Evolutionary conservation across 2,888 invertebrate species (phyloP), one percentile per base, ranked within the genome.

Genomic region (Boloria euphrosyne): DNA sequence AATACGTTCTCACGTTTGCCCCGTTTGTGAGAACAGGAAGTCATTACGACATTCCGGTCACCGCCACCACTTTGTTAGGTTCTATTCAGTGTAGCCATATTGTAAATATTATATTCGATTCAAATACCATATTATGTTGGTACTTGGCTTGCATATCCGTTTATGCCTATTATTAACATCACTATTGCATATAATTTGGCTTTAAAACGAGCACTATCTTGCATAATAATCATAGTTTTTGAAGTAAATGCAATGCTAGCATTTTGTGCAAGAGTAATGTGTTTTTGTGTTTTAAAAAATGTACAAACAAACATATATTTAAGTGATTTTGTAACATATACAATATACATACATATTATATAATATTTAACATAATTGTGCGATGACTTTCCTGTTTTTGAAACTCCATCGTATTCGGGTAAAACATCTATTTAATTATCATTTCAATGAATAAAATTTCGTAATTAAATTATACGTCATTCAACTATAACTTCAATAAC

Each of bases 11-110:
- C 46, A 50, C 50, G 50, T 51, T 58, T 60, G 22, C 38, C 43
- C 22, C 51, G 60, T 46, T 58, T 58, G 62, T 49, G 67, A 69
- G 68, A 44, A 62, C 73, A 71, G 72, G 72, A 73, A 72, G 62
- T 52, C 58, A 69, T 71, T 73, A 71, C 22, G 27, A 61, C 51
- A 62, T 71, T 68, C 67, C 65, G 62, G 67, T 62, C 50, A 61
- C 51, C 13, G 44, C 59, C 66, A 71, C 54, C 52, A 65, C 63
- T 62, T 43, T 38, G 50, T 57, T 7, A 27, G 13, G 60, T 46
- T 51, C 27, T 44, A 51, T 18, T 57, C 54, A 44, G 50, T 47
- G 17, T 38, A 10, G 38, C 13, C 49, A 31, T 53, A 18, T 53
- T 50, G 43, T 49, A 44, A 31, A 43, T 58, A 59, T 49, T 43